A percentile compares a stretch with the other conserved stretches of the same genome.
Conservation (phyloP, 2,888 invertebrate genomes). For the Hypomecis punctinalis region DNA sequence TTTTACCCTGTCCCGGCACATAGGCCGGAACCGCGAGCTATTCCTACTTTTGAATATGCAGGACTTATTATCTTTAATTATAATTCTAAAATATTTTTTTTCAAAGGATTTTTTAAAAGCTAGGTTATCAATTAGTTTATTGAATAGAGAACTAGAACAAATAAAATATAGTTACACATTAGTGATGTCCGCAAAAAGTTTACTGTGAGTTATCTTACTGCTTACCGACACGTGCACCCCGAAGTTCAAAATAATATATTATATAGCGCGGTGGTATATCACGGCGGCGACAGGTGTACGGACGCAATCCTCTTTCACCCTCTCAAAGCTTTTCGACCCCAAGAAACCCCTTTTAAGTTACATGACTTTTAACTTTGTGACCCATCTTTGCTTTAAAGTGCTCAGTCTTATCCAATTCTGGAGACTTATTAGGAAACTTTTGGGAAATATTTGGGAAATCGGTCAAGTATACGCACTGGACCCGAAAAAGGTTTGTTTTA, state of each 20-base stretch:
- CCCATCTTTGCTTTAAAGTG: slow-evolving; percentile 80
- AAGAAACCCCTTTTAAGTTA: slow-evolving; percentile 82
- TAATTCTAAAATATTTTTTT: too few relatives aligned
- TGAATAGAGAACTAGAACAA: too few relatives aligned
- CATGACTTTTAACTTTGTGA: slow-evolving; percentile 85
- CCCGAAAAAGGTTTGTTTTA: slow-evolving; percentile 28
- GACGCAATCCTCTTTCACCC: slow-evolving; percentile 76
- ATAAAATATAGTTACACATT: too few relatives aligned
- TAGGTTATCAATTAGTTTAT: too few relatives aligned
- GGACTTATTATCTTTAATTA: too few relatives aligned
- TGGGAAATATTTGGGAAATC: slow-evolving; percentile 51
- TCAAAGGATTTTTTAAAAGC: too few relatives aligned
- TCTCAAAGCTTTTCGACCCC: slow-evolving; percentile 73
- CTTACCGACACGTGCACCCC: background rate
- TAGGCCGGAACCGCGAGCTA: too few relatives aligned
- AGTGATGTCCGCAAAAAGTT: too few relatives aligned
- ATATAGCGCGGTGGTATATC: slow-evolving; percentile 61
- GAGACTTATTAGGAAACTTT: slow-evolving; percentile 57
- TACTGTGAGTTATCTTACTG: slow-evolving; percentile 15
- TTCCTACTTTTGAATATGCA: too few relatives aligned
- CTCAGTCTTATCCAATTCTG: slow-evolving; percentile 71
- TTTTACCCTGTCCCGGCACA: too few relatives aligned
- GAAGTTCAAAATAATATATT: slow-evolving; percentile 54
- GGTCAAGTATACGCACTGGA: slow-evolving; percentile 30
- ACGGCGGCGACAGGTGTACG: slow-evolving; percentile 73